Conservation (phyloP, 1,140 invertebrate genomes). For the Charaxes varanes region DNA sequence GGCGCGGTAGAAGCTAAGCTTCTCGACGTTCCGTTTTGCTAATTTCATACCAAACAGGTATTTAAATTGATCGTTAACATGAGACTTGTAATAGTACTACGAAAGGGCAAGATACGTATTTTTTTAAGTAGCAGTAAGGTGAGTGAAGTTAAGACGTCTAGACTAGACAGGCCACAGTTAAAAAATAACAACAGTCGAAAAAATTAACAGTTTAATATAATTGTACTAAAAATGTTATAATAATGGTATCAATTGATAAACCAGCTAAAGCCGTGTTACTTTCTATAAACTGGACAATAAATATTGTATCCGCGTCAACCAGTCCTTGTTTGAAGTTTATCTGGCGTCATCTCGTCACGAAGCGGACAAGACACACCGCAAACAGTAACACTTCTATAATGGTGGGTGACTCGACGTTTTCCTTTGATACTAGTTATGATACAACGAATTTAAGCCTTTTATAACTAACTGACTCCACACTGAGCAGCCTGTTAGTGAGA, state of each 20-base stretch:
- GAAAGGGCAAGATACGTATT: no score
- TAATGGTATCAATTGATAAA: slow-evolving; percentile 10
- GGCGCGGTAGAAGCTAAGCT: no score
- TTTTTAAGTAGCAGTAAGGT: no score
- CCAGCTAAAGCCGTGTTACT: slow-evolving; percentile 11
- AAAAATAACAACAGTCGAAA: no score
- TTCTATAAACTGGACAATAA: slow-evolving; percentile 21
- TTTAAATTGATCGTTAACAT: no score
- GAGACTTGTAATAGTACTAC: no score
- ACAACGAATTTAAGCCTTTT: slow-evolving; percentile 19
- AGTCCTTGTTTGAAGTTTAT: slow-evolving; percentile 39
- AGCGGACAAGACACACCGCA: slow-evolving; percentile 45
- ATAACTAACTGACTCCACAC: slow-evolving; percentile 11
- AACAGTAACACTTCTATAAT: slow-evolving; percentile 47
- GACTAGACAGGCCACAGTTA: no score
- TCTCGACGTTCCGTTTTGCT: no score
- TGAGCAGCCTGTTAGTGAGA: slow-evolving; percentile 27
- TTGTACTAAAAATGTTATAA: neutral
- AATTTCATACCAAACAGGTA: no score
- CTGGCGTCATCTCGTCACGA: slow-evolving; percentile 50
- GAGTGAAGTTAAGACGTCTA: no score
- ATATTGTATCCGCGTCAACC: slow-evolving; percentile 40
- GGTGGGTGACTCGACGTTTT: slow-evolving; percentile 42
- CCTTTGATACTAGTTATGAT: slow-evolving; percentile 42
- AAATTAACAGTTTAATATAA: no score